Base-by-base conservation (phyloP, 2,797 vertebrate species). In the Amniataba percoides region DNA sequence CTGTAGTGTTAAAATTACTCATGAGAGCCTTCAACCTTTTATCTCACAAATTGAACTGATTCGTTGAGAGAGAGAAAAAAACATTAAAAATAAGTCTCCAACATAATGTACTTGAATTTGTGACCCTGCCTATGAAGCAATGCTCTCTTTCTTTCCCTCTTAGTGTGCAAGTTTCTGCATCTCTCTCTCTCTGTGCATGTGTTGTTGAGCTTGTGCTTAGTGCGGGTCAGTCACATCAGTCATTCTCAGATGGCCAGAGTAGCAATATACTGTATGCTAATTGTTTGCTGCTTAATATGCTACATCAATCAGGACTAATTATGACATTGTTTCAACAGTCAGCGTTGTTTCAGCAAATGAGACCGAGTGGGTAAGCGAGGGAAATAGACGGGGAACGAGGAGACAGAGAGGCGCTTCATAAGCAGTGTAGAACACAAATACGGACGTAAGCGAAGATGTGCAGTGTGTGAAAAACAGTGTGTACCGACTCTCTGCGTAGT, bases 261-360 rank as follows among this genome's bases (percentile, higher is more conserved):
- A 89, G 91, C 90, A 87, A 88, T 90, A 89, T 87, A 93, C 91
- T 93, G 88, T 94, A 90, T 91, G 95, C 93, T 96, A 96, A 95
- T 95, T 95, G 94, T 96, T 94, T 95, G 92, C 95, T 95, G 91
- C 93, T 94, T 96, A 96, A 95, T 94, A 95, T 92, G 89, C 94
- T 93, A 94, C 96, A 97, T 97, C 97, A 97, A 97, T 98, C 95
- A 96, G 94, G 94, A 87, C 93, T 97, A 97, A 97, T 98, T 97
- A 97, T 80, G 88, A 93, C 92, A 93, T 92, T 87, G 93, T 93
- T 94, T 92, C 72, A 75, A 74, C 82, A 56, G 83, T 85, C 88
- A 14, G 80, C 59, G 63, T 88, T 84, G 80, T 85, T 88, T 76
- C 69, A 91, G 78, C 69, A 86, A 91, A 89, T 70, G 83, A 84